phyloP scores from a whole-genome alignment of 2,888 invertebrate species.

The Teleiodes luculella region DNA sequence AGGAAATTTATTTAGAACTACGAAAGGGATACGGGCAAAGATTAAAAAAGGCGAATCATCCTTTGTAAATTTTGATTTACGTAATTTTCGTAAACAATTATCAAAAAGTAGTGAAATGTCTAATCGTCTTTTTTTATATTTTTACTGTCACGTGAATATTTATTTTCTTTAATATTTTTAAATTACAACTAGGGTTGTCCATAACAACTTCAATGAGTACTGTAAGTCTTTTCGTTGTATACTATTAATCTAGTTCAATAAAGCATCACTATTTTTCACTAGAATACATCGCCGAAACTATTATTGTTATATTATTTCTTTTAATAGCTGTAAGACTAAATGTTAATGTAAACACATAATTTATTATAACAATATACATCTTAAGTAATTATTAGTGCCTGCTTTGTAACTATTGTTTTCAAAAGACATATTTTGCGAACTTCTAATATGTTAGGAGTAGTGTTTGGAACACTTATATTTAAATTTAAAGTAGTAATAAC shows the following conservation, averaged over 20 bases:
- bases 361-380: conserved; percentile 73
- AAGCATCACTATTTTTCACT: conserved; percentile 26
- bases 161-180: no score
- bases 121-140: neutral
- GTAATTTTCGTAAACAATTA: no score
- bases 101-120: neutral
- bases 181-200: conserved; percentile 8
- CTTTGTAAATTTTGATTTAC: no score
- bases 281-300: conserved; percentile 41
- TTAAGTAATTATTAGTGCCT: conserved; percentile 75
- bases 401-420: conserved; percentile 66
- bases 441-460: conserved; percentile 53
- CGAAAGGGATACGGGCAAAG: no score
- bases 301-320: conserved; percentile 54
- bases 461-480: conserved; percentile 54
- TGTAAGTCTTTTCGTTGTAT: conserved; percentile 11
- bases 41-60: no score
- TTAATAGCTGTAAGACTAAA: conserved; percentile 62
- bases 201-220: neutral
- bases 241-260: conserved; percentile 22
- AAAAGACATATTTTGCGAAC: conserved; percentile 74
- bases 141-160: neutral
- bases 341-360: conserved; percentile 74
- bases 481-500: conserved; percentile 27
- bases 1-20: no score